Base-by-base conservation (phyloP, 2,113 vertebrate species). In the Rana temporaria region DNA sequence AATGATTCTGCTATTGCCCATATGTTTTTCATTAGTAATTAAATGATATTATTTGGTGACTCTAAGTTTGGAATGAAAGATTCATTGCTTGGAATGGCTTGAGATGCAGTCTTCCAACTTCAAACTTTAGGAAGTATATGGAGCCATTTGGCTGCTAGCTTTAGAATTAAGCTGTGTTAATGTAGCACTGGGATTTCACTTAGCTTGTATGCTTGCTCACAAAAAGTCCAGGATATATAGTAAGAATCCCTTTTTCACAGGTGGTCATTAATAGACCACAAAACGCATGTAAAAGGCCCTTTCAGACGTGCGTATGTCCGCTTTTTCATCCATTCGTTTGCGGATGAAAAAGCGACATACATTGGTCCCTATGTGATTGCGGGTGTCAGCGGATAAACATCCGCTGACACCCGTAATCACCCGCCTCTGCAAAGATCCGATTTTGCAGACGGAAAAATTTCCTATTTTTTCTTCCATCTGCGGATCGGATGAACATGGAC, bases 61-160 rank as follows among this genome's bases (percentile, higher is more conserved):
- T 66, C 26, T 66, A 55, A 19, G 5, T 19, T 20, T 55, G 62
- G 63, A 78, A 55, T 67, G 76, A 67, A 67, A 67, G 52, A 78
- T 78, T 67, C 64, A 67, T 78, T 56, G 76, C 63, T 56, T 78
- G 76, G 76, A 78, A 34, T 67, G 63, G 34, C 48, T 32, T 15
- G 6, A 6, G 55, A 32, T 56, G 24, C 34, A 30, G 76, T 78
- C 67, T 66, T 78, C 76, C 76, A 78, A 38, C 63, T 56, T 67
- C 22, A 42, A 78, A 56, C 62, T 67, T 57, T 67, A 78, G 76
- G 76, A 78, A 78, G 76, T 78, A n/a, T 34, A 56, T 78, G 63
- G 52, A 67, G 76, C 63, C 76, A 78, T 78, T 78, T 78, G 76
- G 76, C 76, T 67, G 76, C 63, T 78, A 34, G 67, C 24, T 67